Percentiles rank a stretch among this genome's conserved stretches.
These are phyloP conservation scores for Paralichthys olivaceus DNA, from an alignment of 2,113 vertebrate genomes.

Conservation along the genomic window DNA sequence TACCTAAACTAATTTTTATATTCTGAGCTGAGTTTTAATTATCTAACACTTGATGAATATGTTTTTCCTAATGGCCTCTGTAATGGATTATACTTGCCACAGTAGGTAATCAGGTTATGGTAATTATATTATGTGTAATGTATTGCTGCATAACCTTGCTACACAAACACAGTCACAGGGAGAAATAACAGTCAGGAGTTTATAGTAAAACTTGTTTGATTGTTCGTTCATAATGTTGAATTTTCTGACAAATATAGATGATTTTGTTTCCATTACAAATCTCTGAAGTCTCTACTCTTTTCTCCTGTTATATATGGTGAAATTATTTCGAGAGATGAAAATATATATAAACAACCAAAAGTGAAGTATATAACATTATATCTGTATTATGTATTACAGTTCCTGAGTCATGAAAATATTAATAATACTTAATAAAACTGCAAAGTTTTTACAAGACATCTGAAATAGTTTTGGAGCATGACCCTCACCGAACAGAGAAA, in stretches of 20 bases:
- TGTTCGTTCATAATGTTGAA: not conserved
- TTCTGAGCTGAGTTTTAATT: not conserved
- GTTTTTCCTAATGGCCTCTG: constrained; percentile 32
- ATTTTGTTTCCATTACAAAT: too few relatives aligned
- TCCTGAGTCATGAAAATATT: not conserved
- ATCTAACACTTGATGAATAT: constrained; percentile 41
- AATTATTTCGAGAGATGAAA: too few relatives aligned
- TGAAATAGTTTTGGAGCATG: not conserved
- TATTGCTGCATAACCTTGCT: constrained; percentile 20
- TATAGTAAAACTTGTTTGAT: not conserved
- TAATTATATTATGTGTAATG: constrained; percentile 41
- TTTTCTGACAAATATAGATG: not conserved
- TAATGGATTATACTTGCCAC: constrained; percentile 35
- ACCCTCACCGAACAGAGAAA: not conserved
- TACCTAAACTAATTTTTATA: not conserved
- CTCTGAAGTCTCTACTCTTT: not conserved
- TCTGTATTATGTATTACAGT: not conserved
- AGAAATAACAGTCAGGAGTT: not conserved
- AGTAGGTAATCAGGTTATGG: constrained; percentile 44
- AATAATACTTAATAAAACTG: not conserved
- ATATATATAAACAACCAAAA: too few relatives aligned
- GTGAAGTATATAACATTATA: not conserved
- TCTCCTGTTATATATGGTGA: too few relatives aligned
- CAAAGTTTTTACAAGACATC: not conserved
- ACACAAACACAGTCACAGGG: constrained; percentile 4